Percentiles rank a stretch among this genome's conserved stretches.
Conservation (phyloP, 1,140 invertebrate species). For the Sitophilus oryzae region DNA sequence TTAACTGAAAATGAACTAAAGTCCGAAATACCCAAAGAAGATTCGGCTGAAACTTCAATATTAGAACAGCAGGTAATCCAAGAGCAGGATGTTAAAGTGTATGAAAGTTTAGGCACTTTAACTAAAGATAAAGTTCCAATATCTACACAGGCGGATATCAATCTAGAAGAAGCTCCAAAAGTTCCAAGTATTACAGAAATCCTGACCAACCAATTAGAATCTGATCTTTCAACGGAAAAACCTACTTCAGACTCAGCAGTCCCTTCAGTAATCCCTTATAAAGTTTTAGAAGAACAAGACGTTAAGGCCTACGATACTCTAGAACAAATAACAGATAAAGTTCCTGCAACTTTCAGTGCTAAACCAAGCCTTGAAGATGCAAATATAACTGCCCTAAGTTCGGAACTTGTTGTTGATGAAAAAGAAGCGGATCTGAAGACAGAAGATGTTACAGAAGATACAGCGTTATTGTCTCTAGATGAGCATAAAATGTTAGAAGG, state of each 20-base stretch:
- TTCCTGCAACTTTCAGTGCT: slow-evolving; percentile 8
- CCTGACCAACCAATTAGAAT: slow-evolving; percentile 8
- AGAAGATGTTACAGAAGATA: slow-evolving; percentile 15
- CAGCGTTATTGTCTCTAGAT: slow-evolving; percentile 27
- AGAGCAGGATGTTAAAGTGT: slow-evolving; percentile 21
- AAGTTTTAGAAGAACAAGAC: slow-evolving; percentile 14
- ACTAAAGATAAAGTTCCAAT: slow-evolving; percentile 22
- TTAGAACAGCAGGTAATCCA: slow-evolving; percentile 10
- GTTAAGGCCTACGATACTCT: slow-evolving; percentile 11
- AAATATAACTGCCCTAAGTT: slow-evolving; percentile 16
- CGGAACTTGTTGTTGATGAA: slow-evolving; percentile 20
- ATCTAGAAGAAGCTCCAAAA: slow-evolving; percentile 11
- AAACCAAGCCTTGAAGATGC: slow-evolving; percentile 21
- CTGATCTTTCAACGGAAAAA: slow-evolving; percentile 5
- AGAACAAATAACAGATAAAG: slow-evolving; percentile 3
- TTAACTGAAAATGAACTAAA: slow-evolving; percentile 42
- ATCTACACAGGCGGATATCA: slow-evolving; percentile 21
- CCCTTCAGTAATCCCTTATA: slow-evolving; percentile 2
- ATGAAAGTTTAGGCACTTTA: slow-evolving; percentile 17
- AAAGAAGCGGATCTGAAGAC: slow-evolving; percentile 13
- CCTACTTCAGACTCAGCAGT: slow-evolving; percentile 4
- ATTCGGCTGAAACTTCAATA: slow-evolving; percentile 26
- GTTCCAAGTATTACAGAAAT: slow-evolving; percentile 9
- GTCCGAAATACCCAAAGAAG: slow-evolving; percentile 26
- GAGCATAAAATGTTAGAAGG: slow-evolving; percentile 33